Percentiles rank a stretch among this genome's conserved stretches.
Evolutionary conservation across 2,797 vertebrate genomes (phyloP).

Genomic region (Crocodylus rhombifer): DNA sequence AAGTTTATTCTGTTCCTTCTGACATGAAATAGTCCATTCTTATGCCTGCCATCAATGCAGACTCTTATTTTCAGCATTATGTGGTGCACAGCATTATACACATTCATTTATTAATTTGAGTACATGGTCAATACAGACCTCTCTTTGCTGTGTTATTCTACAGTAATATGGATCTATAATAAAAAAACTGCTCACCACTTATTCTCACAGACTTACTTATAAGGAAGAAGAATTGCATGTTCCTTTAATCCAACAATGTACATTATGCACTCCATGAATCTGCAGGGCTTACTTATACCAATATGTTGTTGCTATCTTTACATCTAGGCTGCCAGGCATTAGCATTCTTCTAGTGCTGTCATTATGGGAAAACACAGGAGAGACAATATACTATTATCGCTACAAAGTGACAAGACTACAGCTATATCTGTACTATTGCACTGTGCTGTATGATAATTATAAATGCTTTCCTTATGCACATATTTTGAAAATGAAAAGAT

Average conservation of each 20-base stretch:
- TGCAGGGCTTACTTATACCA: background rate
- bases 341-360: slow-evolving; percentile 20
- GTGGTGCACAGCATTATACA: background rate
- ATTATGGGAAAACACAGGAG: slow-evolving; percentile 1
- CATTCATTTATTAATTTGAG: background rate
- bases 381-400: slow-evolving; percentile 33
- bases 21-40: background rate
- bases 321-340: slow-evolving; percentile 25
- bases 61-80: background rate
- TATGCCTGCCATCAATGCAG: accelerated
- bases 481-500: background rate
- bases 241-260: background rate
- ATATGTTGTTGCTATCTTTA: slow-evolving; percentile 12
- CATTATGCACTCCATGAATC: background rate
- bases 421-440: slow-evolving; percentile 48
- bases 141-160: background rate
- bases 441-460: slow-evolving; percentile 56
- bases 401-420: slow-evolving; percentile 66
- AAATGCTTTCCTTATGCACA: slow-evolving; percentile 40
- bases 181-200: background rate
- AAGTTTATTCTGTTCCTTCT: background rate
- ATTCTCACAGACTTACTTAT: background rate
- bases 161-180: background rate
- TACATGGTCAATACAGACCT: background rate
- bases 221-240: background rate